Conservation (phyloP, 2,113 vertebrate species). For the Trematocara marginatum region DNA sequence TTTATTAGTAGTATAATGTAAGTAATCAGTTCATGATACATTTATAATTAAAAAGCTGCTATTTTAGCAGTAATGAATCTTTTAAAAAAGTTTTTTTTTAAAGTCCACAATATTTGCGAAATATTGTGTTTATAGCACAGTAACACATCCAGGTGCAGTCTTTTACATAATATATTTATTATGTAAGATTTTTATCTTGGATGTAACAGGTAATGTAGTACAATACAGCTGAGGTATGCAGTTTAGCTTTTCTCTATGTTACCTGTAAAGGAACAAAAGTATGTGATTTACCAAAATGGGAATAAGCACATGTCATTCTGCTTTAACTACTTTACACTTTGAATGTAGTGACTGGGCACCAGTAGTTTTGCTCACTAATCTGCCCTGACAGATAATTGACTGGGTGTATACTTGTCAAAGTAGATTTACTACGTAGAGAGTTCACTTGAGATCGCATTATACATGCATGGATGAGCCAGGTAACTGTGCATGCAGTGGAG, state of each 20-base stretch:
- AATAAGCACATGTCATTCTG: background rate
- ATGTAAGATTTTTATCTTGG: background rate
- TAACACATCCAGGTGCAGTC: background rate
- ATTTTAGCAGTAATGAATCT: background rate
- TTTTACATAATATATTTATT: background rate
- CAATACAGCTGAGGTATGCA: background rate
- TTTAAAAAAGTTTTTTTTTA: background rate
- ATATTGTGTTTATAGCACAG: background rate
- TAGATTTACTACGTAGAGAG: background rate
- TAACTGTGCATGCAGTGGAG: background rate
- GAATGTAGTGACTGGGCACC: background rate
- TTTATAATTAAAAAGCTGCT: background rate
- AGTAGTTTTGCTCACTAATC: background rate
- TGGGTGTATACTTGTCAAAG: background rate
- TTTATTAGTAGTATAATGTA: background rate
- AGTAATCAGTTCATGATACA: background rate
- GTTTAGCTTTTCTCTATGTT: background rate
- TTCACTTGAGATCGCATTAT: background rate
- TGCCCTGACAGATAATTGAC: background rate
- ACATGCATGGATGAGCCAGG: background rate
- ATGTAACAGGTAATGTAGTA: background rate
- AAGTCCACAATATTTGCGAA: background rate
- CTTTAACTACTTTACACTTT: background rate
- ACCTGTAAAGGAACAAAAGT: background rate
- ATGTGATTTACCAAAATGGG: background rate